phyloP scores from a whole-genome alignment of 2,113 vertebrate genomes.

The Sorex araneus region DNA sequence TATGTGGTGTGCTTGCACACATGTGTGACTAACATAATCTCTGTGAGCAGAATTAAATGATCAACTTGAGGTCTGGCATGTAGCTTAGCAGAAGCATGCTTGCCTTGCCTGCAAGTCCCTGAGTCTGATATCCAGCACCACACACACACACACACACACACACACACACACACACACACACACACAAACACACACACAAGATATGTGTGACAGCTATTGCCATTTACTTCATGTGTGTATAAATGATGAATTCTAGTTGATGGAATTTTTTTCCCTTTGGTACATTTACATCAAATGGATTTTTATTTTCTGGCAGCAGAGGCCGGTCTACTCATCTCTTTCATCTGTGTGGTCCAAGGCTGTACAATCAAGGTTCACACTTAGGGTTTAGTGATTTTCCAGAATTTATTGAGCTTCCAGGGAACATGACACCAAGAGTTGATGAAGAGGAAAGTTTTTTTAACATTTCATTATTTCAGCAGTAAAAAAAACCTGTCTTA shows the following conservation, averaged over 20 bases:
- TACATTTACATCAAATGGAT: constrained; percentile 25
- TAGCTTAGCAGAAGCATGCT: no score
- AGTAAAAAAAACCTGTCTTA: background rate
- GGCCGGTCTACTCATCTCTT: background rate
- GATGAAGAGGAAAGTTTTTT: background rate
- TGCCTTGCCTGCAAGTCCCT: no score
- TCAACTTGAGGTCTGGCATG: background rate
- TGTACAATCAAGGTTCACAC: background rate
- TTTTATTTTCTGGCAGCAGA: background rate
- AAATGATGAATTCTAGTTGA: background rate
- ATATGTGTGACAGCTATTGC: constrained; percentile 37
- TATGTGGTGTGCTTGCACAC: constrained; percentile 30
- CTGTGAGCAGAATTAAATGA: constrained; percentile 69
- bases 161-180: no score
- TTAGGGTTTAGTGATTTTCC: background rate
- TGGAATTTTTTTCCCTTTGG: constrained; percentile 51
- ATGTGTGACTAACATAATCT: constrained; percentile 67
- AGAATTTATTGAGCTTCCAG: background rate
- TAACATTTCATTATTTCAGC: background rate
- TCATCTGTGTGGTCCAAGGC: background rate
- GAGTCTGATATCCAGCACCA: no score
- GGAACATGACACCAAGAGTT: background rate
- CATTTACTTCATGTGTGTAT: background rate
- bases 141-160: no score
- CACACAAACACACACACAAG: no score